Evolutionary conservation across 2,113 vertebrate genomes (phyloP).

Genomic region (Dicrurus megarhynchus): DNA sequence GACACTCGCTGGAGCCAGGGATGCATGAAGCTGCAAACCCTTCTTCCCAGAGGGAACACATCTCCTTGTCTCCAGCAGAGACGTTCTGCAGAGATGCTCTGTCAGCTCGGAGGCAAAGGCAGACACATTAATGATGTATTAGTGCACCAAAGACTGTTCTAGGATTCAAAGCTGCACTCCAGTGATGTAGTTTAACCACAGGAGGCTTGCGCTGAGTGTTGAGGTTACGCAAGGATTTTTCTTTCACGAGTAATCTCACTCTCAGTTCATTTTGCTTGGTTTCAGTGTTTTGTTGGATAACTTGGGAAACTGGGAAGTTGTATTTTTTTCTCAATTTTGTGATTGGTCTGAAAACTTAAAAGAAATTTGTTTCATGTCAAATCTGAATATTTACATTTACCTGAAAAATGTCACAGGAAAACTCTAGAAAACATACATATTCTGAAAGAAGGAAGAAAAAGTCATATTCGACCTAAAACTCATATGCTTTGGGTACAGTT

Average conservation of each 20-base stretch:
- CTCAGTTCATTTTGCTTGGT: not conserved
- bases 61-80: not conserved
- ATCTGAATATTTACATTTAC: not conserved
- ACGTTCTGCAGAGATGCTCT: not conserved
- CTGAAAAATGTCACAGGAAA: not conserved
- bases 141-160: not conserved
- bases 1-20: not conserved
- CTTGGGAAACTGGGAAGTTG: not conserved
- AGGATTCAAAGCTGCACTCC: not conserved
- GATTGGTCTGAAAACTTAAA: not conserved
- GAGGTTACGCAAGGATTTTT: not conserved
- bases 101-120: not conserved
- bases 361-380: not conserved
- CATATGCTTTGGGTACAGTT: not conserved
- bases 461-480: not conserved
- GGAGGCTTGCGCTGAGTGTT: not conserved
- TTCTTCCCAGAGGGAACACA: not conserved
- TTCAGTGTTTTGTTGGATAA: not conserved
- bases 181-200: not conserved
- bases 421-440: not conserved
- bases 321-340: not conserved
- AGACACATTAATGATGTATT: constrained; percentile 38
- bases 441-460: not conserved
- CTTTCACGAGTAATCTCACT: not conserved
- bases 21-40: not conserved